A percentile compares a stretch with the other conserved stretches of the same genome.
Evolutionary conservation across 2,797 vertebrate genomes (phyloP).

Genomic region (Oreochromis mossambicus): DNA sequence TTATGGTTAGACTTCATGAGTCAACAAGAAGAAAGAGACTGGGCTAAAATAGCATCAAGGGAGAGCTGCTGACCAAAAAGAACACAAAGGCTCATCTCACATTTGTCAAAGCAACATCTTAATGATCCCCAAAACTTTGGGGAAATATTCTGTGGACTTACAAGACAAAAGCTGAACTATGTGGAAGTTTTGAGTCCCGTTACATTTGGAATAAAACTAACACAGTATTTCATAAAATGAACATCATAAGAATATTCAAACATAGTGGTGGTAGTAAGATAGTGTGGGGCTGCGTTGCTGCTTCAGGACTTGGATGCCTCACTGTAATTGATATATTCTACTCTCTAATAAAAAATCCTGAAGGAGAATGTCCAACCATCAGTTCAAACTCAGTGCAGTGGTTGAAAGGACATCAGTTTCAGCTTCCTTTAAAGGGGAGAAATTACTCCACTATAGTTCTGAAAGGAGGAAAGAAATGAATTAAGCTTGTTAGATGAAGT

Average conservation of each 20-base stretch:
- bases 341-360: background rate
- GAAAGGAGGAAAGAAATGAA: background rate
- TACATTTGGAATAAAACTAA: background rate
- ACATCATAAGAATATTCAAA: background rate
- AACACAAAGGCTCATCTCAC: no score
- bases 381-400: background rate
- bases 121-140: no score
- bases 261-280: background rate
- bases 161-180: background rate
- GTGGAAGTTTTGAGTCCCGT: background rate
- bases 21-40: background rate
- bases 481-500: background rate
- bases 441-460: background rate
- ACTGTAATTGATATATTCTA: background rate
- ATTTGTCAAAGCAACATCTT: no score
- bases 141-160: background rate
- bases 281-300: background rate
- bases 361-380: background rate
- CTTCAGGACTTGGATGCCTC: background rate
- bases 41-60: background rate
- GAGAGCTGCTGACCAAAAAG: background rate
- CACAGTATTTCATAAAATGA: background rate
- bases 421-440: background rate
- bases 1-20: background rate
- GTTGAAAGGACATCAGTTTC: background rate